Evolutionary conservation across 2,113 vertebrate species (phyloP).

Genomic region (Cryptomyrus ogoouensis): DNA sequence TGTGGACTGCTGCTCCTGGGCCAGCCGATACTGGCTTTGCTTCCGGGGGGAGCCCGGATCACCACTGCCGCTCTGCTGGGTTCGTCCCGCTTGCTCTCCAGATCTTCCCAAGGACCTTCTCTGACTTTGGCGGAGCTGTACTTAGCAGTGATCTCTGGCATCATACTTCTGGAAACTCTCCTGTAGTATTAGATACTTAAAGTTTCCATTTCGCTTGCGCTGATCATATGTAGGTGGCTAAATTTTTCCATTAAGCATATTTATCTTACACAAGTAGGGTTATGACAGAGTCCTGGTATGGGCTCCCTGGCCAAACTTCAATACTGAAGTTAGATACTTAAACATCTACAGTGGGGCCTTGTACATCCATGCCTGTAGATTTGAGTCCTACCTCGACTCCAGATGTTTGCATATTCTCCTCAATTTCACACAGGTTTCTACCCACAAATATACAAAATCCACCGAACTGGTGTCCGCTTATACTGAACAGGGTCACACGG

Average conservation of each 20-base stretch:
- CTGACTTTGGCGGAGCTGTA: neutral
- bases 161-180: neutral
- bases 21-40: conserved; percentile 50
- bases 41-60: neutral
- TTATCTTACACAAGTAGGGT: neutral
- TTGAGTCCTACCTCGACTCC: neutral
- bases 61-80: neutral
- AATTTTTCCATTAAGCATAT: neutral
- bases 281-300: neutral
- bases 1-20: conserved; percentile 53
- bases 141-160: neutral
- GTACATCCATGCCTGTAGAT: neutral
- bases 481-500: neutral
- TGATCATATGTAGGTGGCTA: neutral
- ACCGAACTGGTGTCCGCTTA: neutral
- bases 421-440: neutral
- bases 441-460: neutral
- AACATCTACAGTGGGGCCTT: neutral
- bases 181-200: neutral
- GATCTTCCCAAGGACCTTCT: neutral
- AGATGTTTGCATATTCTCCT: neutral
- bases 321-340: neutral
- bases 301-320: neutral
- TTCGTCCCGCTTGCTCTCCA: neutral
- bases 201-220: neutral